Base-by-base conservation (phyloP, 2,888 invertebrate genomes). In the Euzophera pinguis region DNA sequence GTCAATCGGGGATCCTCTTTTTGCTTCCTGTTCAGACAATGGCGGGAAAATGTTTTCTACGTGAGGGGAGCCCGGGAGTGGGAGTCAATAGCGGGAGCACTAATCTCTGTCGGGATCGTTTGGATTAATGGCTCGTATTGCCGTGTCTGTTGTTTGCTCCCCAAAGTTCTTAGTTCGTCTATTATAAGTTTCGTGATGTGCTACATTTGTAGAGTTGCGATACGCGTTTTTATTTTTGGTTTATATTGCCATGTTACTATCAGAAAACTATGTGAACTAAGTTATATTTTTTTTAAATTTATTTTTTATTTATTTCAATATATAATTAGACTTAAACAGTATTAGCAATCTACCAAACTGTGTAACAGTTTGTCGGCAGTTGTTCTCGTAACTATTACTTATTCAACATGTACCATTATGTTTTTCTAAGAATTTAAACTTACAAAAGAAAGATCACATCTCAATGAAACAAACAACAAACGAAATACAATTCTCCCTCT, bases 71-170 rank as follows among this genome's bases (percentile, higher is more conserved):
- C 69, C 62, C 73, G 71, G 74, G 79, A 73, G 76, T 68, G 76
- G 77, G 81, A 81, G 78, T 83, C 83, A 81, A 80, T 75, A 80
- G 78, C 71, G 75, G 78, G 80, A 77, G 78, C 80, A 81, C 81
- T 88, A 86, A 87, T 88, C 87, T 88, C 78, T 81, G 84, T 73
- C 78, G 78, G 81, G 79, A 82, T 86, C 81, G 84, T 79, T 79
- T 71, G 80, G 83, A 87, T 87, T 85, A 88, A 88, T 86, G 84
- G 83, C 75, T 84, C 81, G 83, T 79, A 83, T 84, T 85, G 82
- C 81, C 78, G 73, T 82, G 78, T 78, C 78, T 78, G 82, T 82
- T 85, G 83, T 84, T 85, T 84, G 84, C 80, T 81, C 75, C 69
- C 63, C 69, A 56, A 68, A 78, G 71, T 79, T 83, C 71, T 78